Evolutionary conservation across 2,797 vertebrate genomes (phyloP), one percentile per base, ranked within the genome.

Genomic region (Apogon hyalosoma): DNA sequence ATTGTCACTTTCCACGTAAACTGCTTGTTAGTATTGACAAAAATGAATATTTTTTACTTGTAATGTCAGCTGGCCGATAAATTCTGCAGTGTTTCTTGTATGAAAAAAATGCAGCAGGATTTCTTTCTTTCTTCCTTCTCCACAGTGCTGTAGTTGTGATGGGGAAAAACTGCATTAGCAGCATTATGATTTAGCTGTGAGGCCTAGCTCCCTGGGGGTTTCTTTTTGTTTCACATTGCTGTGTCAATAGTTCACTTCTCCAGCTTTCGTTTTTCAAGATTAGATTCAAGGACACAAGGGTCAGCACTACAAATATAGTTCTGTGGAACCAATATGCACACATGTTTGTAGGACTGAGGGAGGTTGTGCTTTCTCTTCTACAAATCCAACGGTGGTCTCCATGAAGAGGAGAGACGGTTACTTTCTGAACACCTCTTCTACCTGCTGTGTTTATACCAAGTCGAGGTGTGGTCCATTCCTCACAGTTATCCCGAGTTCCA

Each of bases 381-480:
- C 50, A 65, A 72, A 74, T 56, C 39, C 74, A 48, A 6, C 0
- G 51, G 77, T 72, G 48, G 75, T 70, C 70, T 63, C 14, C 41
- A 6, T 41, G 15, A 43, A 55, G 77, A 60, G 55, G 72, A 77
- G 58, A 59, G 51, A 51, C 45, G 3, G 24, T 61, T 70, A 31
- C 60, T 63, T 73, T 69, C 62, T 45, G 28, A 5, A 72, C 63
- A 69, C 38, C 24, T 53, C 36, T 45, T 15, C 56, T 59, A 76
- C 66, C 76, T 58, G 43, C 57, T 58, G 68, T 87, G 86, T 88
- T 89, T 89, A 86, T 56, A 48, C 61, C 71, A 18, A 5, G 56
- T 52, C 8, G 12, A 87, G 84, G 89, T 69, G 82, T 81, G 84
- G 80, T 60, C 57, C 47, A 4, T 73, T 79, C 74, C 58, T 79